phyloP scores from a whole-genome alignment of 2,888 invertebrate species.

The Polymixis lichenea region DNA sequence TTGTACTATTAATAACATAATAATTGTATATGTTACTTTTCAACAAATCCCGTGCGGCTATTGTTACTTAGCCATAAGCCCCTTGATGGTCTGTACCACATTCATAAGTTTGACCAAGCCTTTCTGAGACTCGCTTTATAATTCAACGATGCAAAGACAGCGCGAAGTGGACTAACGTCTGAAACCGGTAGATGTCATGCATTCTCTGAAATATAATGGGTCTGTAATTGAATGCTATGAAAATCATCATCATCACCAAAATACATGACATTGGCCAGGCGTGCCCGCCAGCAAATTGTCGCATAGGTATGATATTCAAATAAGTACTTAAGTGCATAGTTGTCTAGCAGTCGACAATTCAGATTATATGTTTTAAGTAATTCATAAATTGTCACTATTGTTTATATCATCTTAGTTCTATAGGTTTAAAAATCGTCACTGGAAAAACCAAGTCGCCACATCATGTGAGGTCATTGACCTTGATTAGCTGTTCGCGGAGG shows the following conservation, averaged over 20 bases:
- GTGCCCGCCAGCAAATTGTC: too few relatives aligned
- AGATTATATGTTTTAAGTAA: not conserved
- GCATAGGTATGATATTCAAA: not conserved
- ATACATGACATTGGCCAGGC: not conserved
- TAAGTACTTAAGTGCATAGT: not conserved
- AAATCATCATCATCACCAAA: not conserved
- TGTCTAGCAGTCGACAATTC: not conserved
- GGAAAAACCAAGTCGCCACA: not conserved
- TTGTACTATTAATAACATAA: not conserved
- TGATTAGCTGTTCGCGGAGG: not conserved
- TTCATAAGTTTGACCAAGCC: too few relatives aligned
- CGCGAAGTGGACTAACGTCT: not conserved
- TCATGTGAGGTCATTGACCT: constrained; percentile 13
- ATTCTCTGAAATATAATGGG: not conserved
- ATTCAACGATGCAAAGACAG: not conserved
- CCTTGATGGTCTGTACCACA: too few relatives aligned
- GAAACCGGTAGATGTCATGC: not conserved
- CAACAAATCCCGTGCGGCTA: too few relatives aligned
- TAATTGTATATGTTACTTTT: not conserved
- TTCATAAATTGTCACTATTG: not conserved
- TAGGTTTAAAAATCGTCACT: not conserved
- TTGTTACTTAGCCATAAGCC: too few relatives aligned
- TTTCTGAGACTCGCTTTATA: not conserved
- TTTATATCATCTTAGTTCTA: not conserved
- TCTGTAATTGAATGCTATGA: not conserved